A percentile compares a stretch with the other conserved stretches of the same genome.
phyloP scores from a whole-genome alignment of 2,888 invertebrate genomes.

The Agonopterix alstromeriana region DNA sequence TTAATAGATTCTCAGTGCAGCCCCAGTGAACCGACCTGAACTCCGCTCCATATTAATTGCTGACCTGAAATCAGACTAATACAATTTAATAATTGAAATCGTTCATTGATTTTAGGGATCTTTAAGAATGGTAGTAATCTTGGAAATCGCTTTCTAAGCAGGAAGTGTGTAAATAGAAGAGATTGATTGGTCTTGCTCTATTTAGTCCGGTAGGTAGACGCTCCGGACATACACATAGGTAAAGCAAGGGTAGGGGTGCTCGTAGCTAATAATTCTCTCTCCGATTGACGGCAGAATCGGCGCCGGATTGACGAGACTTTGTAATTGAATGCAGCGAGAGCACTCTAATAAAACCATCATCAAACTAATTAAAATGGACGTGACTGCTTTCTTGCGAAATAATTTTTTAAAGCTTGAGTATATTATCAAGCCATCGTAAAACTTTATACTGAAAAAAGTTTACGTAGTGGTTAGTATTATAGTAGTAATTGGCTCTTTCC shows the following conservation, averaged over 20 bases:
- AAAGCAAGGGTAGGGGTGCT: neutral
- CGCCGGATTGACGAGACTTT: conserved; percentile 5
- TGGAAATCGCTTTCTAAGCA: conserved; percentile 1
- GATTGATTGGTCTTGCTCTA: conserved; percentile 19
- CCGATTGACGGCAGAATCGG: conserved; percentile 4
- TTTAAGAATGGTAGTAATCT: no score
- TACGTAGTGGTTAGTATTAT: no score
- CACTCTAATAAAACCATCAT: neutral
- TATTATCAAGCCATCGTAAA: no score
- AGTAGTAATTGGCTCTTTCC: no score
- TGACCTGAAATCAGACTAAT: conserved; percentile 45
- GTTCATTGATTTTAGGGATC: neutral
- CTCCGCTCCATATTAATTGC: conserved; percentile 58
- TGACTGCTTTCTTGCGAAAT: neutral
- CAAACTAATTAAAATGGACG: conserved; percentile 3
- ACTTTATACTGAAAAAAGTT: no score
- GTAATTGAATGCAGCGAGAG: neutral
- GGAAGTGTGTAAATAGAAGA: conserved; percentile 6
- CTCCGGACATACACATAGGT: neutral
- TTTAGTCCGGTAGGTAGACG: conserved; percentile 9
- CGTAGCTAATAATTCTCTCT: conserved; percentile 2
- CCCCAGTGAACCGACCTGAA: conserved; percentile 39
- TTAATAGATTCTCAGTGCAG: conserved; percentile 66
- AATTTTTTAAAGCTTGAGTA: no score
- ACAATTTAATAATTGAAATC: conserved; percentile 26